These are phyloP conservation scores for Pseudochirops cupreus DNA, from an alignment of 2,797 vertebrate species.

Conservation along the genomic window DNA sequence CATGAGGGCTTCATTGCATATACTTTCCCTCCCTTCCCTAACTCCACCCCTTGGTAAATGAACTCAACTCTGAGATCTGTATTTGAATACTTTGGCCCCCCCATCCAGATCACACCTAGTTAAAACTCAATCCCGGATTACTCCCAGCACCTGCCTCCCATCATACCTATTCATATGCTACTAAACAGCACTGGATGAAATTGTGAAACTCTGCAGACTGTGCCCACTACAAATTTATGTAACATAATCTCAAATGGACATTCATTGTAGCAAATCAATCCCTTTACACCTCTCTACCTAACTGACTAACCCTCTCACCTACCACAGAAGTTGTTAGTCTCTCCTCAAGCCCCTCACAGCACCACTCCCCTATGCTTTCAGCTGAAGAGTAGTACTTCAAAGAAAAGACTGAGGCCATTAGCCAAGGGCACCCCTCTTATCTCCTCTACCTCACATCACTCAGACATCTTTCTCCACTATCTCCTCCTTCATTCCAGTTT, in stretches of 20 bases:
- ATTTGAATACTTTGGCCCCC: neutral
- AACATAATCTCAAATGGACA: neutral
- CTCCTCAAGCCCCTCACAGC: neutral
- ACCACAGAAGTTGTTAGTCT: neutral
- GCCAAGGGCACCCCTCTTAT: neutral
- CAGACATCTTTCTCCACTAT: neutral
- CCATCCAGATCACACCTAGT: neutral
- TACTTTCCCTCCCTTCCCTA: neutral
- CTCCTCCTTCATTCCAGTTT: neutral
- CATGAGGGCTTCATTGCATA: neutral
- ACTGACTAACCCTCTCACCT: neutral
- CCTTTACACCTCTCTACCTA: neutral
- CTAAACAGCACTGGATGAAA: neutral
- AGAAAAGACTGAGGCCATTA: neutral
- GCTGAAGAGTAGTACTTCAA: neutral
- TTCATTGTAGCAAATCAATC: neutral
- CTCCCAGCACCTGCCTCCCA: neutral
- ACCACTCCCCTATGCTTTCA: neutral
- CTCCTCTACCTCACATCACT: neutral
- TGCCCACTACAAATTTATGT: neutral
- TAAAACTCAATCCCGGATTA: neutral
- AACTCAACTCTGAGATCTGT: neutral
- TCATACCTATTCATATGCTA: neutral
- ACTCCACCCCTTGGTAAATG: neutral
- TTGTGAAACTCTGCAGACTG: neutral